These are phyloP conservation scores for Eumerus sabulonum DNA, from an alignment of 2,888 invertebrate genomes.

Conservation along the genomic window DNA sequence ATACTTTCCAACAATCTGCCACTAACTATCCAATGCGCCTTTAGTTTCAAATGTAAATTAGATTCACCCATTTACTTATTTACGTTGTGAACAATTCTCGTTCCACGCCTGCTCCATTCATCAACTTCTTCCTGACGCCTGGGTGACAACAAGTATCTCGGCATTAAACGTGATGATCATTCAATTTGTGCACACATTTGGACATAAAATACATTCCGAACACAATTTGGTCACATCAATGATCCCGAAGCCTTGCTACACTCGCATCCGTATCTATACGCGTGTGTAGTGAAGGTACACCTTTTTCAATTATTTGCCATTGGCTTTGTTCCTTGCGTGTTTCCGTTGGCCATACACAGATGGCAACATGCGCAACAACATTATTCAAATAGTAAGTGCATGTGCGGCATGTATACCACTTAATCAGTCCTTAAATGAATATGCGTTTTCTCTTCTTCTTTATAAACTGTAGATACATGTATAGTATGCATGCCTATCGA, in stretches of 20 bases:
- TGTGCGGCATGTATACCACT: slow-evolving; percentile 69
- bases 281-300: slow-evolving; percentile 15
- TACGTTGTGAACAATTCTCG: neutral
- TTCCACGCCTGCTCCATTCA: slow-evolving; percentile 28
- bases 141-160: slow-evolving; percentile 60
- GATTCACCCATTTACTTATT: neutral
- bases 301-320: slow-evolving; percentile 65
- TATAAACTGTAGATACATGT: neutral
- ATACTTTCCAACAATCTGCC: too few relatives aligned
- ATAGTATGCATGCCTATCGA: slow-evolving; percentile 32
- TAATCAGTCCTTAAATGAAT: slow-evolving; percentile 70
- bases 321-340: slow-evolving; percentile 49
- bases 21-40: too few relatives aligned
- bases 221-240: slow-evolving; percentile 16
- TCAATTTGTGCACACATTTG: slow-evolving; percentile 66
- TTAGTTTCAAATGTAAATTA: too few relatives aligned
- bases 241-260: slow-evolving; percentile 27
- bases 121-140: slow-evolving; percentile 46
- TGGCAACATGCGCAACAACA: slow-evolving; percentile 67
- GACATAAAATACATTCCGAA: slow-evolving; percentile 55
- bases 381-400: slow-evolving; percentile 69
- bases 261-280: neutral
- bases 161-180: slow-evolving; percentile 56
- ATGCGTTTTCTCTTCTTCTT: slow-evolving; percentile 28
- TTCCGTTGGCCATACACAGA: slow-evolving; percentile 48